Conservation (phyloP, 2,888 invertebrate species). For the Aphidius colemani region DNA sequence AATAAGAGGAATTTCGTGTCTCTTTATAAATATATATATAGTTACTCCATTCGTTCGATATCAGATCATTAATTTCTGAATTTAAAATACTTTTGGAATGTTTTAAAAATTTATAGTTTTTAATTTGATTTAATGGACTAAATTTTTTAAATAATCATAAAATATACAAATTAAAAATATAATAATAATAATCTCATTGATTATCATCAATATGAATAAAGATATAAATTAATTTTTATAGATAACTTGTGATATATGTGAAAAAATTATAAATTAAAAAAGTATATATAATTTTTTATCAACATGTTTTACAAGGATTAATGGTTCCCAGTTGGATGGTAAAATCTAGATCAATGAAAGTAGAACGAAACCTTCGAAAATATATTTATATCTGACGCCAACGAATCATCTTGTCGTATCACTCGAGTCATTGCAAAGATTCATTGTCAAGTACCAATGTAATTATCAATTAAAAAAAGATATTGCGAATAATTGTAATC, state of each 20-base stretch:
- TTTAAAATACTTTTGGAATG: background rate
- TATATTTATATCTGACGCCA: slow-evolving; percentile 2
- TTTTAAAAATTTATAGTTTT: too few species aligned
- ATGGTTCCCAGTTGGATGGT: slow-evolving; percentile 4
- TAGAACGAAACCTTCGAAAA: slow-evolving; percentile 17
- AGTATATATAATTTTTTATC: too few species aligned
- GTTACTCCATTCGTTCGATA: slow-evolving; percentile 14
- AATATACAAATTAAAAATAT: too few species aligned
- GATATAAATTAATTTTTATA: too few species aligned
- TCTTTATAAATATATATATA: background rate
- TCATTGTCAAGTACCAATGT: background rate
- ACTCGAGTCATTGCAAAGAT: slow-evolving; percentile 6
- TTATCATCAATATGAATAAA: too few species aligned
- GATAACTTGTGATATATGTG: too few species aligned
- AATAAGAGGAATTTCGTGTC: slow-evolving; percentile 25
- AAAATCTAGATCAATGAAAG: slow-evolving; percentile 9
- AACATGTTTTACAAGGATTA: slow-evolving; percentile 13
- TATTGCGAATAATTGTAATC: slow-evolving; percentile 12
- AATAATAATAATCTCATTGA: too few species aligned
- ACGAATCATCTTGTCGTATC: background rate
- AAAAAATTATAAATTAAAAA: too few species aligned
- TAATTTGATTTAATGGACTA: too few species aligned
- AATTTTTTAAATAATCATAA: too few species aligned
- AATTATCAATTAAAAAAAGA: slow-evolving; percentile 3
- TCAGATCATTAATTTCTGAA: slow-evolving; percentile 19